phyloP scores from a whole-genome alignment of 2,113 vertebrate genomes.

The human (Homo sapiens) region DNA sequence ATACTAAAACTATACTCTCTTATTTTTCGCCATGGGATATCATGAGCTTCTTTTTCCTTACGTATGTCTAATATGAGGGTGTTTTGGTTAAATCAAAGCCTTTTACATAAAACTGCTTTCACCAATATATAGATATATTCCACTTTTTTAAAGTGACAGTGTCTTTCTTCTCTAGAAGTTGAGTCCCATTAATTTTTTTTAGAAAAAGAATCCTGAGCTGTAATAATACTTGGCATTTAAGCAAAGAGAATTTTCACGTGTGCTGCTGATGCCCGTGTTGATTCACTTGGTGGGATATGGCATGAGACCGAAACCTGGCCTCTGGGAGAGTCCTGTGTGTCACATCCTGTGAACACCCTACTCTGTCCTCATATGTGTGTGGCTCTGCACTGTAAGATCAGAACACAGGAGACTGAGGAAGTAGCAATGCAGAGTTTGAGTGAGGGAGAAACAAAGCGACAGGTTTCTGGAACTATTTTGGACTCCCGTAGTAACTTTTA shows the following conservation, averaged over 20 bases:
- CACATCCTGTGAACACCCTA: neutral
- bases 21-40: neutral
- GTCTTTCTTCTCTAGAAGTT: slow-evolving; percentile 60
- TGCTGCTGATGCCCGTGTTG: slow-evolving; percentile 50
- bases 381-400: neutral
- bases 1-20: neutral
- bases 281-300: slow-evolving; percentile 18
- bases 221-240: slow-evolving; percentile 77
- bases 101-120: neutral
- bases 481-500: neutral
- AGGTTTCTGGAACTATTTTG: neutral
- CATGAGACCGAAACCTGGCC: slow-evolving; percentile 22
- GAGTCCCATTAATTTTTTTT: slow-evolving; percentile 74
- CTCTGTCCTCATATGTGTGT: neutral
- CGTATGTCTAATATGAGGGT: neutral
- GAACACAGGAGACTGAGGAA: neutral
- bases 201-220: slow-evolving; percentile 67
- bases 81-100: slow-evolving; percentile 15
- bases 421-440: neutral
- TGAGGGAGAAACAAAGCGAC: neutral
- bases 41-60: neutral
- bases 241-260: slow-evolving; percentile 68
- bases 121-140: neutral
- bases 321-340: slow-evolving; percentile 13
- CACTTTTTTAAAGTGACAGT: neutral